phyloP scores from a whole-genome alignment of 1,140 invertebrate genomes.

The Rhysida immarginata region DNA sequence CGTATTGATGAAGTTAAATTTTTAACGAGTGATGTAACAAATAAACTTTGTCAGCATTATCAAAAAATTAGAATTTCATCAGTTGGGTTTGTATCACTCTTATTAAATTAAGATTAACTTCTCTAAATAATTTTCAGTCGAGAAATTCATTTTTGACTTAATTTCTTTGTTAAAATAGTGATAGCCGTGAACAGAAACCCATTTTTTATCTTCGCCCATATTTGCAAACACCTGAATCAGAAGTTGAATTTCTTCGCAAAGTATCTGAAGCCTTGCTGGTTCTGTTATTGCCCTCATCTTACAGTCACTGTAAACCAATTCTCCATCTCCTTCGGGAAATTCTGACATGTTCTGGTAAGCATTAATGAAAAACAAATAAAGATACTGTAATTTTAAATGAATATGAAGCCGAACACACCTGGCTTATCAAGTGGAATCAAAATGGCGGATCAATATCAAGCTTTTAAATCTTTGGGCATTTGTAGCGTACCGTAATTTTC shows the following conservation, averaged over 20 bases:
- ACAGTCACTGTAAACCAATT: constrained; percentile 50
- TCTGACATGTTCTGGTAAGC: constrained; percentile 60
- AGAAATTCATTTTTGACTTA: too few relatives aligned
- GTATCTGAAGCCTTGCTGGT: constrained; percentile 65
- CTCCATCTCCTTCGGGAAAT: constrained; percentile 67
- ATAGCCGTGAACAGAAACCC: constrained; percentile 1
- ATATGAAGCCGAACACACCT: too few relatives aligned
- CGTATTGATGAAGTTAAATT: constrained; percentile 65
- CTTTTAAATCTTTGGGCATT: too few relatives aligned
- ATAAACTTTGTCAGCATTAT: constrained; percentile 64
- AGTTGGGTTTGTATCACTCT: constrained; percentile 42
- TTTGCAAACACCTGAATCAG: constrained; percentile 49
- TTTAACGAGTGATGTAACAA: constrained; percentile 62
- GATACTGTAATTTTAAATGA: too few relatives aligned
- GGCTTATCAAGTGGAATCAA: too few relatives aligned
- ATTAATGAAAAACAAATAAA: too few relatives aligned
- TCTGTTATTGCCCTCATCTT: constrained; percentile 59
- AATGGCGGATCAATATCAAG: too few relatives aligned
- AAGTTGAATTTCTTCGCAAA: constrained; percentile 63
- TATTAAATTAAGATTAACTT: constrained; percentile 11
- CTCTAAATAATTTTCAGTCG: constrained; percentile 5
- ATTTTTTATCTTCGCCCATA: constrained; percentile 60
- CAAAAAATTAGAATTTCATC: constrained; percentile 62
- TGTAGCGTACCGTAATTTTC: too few relatives aligned
- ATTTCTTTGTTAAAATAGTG: constrained; percentile 13